Evolutionary conservation across 2,888 invertebrate genomes (phyloP).

Genomic region (Neoitamus cyanurus): DNA sequence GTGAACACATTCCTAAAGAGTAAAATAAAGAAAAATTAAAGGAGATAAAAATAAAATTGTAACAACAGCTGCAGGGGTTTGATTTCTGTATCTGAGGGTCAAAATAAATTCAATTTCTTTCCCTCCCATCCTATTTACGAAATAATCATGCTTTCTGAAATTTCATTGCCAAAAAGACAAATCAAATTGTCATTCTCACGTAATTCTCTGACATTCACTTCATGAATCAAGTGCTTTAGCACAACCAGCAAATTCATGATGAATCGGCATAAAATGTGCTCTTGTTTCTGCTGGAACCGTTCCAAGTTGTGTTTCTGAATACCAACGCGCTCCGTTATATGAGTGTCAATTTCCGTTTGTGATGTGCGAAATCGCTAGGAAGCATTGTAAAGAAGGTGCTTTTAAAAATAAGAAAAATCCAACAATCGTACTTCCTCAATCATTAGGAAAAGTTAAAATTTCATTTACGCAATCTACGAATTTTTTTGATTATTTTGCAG

Average conservation of each 20-base stretch:
- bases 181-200: not conserved
- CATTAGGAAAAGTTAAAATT: not conserved
- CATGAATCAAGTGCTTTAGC: not conserved
- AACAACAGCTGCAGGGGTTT: not conserved
- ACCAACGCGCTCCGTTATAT: not conserved
- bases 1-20: too few relatives aligned
- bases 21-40: too few relatives aligned
- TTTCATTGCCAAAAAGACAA: slow-evolving; percentile 5
- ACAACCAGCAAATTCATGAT: not conserved
- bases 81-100: not conserved
- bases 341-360: not conserved
- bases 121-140: not conserved
- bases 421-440: not conserved
- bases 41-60: not conserved
- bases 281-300: not conserved
- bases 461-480: not conserved
- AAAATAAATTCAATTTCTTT: not conserved
- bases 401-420: not conserved
- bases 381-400: not conserved
- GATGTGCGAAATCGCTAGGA: not conserved
- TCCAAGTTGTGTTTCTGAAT: not conserved
- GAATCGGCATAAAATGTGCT: not conserved
- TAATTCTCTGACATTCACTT: not conserved
- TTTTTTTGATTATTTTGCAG: not conserved
- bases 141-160: not conserved